Percentiles rank a stretch among this genome's conserved stretches.
Conservation (phyloP, 2,888 invertebrate genomes). For the Exephanes ischioxanthus region DNA sequence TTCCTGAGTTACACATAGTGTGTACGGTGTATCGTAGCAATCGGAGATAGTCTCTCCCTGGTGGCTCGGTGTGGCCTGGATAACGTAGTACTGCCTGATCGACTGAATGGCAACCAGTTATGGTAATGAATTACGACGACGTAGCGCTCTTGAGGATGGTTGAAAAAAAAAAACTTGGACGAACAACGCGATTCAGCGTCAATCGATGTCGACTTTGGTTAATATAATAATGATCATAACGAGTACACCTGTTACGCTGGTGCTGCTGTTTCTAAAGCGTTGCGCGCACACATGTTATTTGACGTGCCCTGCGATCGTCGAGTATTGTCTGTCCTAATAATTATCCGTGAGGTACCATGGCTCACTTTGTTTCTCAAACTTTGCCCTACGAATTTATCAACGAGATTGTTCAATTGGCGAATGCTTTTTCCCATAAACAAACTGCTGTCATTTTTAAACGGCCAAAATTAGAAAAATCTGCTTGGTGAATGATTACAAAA, state of each 20-base stretch:
- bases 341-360: not conserved
- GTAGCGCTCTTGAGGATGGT: slow-evolving; percentile 18
- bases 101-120: slow-evolving; percentile 64
- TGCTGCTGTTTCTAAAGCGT: slow-evolving; percentile 17
- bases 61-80: slow-evolving; percentile 43
- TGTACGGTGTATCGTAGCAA: slow-evolving; percentile 35
- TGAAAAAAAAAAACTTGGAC: slow-evolving; percentile 6
- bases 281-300: not conserved
- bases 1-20: slow-evolving; percentile 7
- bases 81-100: slow-evolving; percentile 37
- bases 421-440: too few relatives aligned
- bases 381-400: too few relatives aligned
- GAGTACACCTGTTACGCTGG: slow-evolving; percentile 29
- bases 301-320: not conserved
- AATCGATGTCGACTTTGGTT: slow-evolving; percentile 39
- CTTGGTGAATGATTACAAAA: too few relatives aligned
- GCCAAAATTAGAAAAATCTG: too few relatives aligned
- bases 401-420: too few relatives aligned
- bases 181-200: slow-evolving; percentile 47
- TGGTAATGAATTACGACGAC: slow-evolving; percentile 56
- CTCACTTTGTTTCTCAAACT: too few relatives aligned
- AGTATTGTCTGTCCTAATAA: not conserved
- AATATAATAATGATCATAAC: not conserved
- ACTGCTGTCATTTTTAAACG: too few relatives aligned
- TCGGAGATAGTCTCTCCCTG: slow-evolving; percentile 51